These are phyloP conservation scores for Decapterus maruadsi DNA, from an alignment of 2,797 vertebrate genomes.

Conservation along the genomic window DNA sequence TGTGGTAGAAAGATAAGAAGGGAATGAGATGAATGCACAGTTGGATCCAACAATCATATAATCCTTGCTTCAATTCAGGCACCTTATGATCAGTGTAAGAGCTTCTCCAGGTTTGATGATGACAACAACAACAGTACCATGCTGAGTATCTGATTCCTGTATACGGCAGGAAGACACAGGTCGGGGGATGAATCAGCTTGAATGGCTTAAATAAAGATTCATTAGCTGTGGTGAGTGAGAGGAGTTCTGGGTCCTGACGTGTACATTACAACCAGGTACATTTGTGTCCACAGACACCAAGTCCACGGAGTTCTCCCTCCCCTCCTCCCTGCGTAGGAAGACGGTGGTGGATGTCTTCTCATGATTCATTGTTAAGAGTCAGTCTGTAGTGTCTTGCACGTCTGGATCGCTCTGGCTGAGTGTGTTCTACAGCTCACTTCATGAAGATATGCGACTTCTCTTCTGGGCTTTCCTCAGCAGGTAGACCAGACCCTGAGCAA, in stretches of 20 bases:
- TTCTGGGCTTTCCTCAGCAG: slow-evolving; percentile 75
- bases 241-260: slow-evolving; percentile 27
- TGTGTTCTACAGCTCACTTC: slow-evolving; percentile 34
- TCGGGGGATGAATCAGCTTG: neutral
- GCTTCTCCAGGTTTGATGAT: neutral
- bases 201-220: slow-evolving; percentile 7
- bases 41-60: neutral
- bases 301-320: neutral
- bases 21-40: neutral
- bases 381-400: neutral
- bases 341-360: neutral
- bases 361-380: neutral
- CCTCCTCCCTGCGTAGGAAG: neutral
- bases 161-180: neutral
- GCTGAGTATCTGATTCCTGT: neutral
- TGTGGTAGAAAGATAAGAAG: too few relatives aligned
- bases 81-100: neutral
- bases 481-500: slow-evolving; percentile 89
- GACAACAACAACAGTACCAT: neutral
- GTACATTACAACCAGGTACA: neutral
- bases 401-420: neutral
- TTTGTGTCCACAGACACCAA: neutral
- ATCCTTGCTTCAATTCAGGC: neutral
- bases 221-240: slow-evolving; percentile 3
- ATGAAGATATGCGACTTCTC: slow-evolving; percentile 62